These are phyloP conservation scores for Corythoichthys haematopterus DNA, from an alignment of 2,113 vertebrate genomes.

Conservation along the genomic window DNA sequence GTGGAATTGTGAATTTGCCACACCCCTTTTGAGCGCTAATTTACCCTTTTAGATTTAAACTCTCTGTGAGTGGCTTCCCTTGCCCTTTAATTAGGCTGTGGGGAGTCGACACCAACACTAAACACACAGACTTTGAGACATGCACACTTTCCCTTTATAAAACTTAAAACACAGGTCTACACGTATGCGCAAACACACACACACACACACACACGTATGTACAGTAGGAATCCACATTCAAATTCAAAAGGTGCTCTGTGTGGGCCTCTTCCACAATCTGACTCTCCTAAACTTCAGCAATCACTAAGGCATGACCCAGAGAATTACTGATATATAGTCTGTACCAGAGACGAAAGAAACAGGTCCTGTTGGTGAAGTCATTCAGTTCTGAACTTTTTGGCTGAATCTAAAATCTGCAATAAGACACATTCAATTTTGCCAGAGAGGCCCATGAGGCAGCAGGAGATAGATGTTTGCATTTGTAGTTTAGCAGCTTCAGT, in stretches of 20 bases:
- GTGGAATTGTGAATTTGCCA: conserved; percentile 65
- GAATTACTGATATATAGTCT: conserved; percentile 30
- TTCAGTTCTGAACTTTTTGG: conserved; percentile 43
- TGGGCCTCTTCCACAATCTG: conserved; percentile 64
- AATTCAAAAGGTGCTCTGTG: conserved; percentile 40
- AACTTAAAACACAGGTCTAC: conserved; percentile 1
- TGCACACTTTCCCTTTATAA: conserved; percentile 26
- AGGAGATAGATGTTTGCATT: conserved; percentile 31
- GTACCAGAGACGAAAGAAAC: conserved; percentile 28
- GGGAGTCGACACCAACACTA: conserved; percentile 67
- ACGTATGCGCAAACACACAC: conserved; percentile 6
- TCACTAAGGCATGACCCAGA: conserved; percentile 43
- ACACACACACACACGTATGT: conserved; percentile 13
- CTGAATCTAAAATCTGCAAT: conserved; percentile 39
- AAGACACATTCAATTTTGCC: conserved; percentile 30
- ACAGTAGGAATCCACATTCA: background rate
- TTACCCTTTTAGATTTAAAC: conserved; percentile 78
- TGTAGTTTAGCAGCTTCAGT: conserved; percentile 25
- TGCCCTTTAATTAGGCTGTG: conserved; percentile 77
- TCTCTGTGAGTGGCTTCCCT: conserved; percentile 71
- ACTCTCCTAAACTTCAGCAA: conserved; percentile 56
- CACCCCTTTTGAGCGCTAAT: conserved; percentile 75
- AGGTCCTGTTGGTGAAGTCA: conserved; percentile 27
- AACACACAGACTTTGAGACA: conserved; percentile 51
- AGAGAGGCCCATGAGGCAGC: conserved; percentile 25